Percentiles rank a stretch among this genome's conserved stretches.
These are phyloP conservation scores for Ruditapes philippinarum DNA, from an alignment of 1,140 invertebrate species.

Conservation along the genomic window DNA sequence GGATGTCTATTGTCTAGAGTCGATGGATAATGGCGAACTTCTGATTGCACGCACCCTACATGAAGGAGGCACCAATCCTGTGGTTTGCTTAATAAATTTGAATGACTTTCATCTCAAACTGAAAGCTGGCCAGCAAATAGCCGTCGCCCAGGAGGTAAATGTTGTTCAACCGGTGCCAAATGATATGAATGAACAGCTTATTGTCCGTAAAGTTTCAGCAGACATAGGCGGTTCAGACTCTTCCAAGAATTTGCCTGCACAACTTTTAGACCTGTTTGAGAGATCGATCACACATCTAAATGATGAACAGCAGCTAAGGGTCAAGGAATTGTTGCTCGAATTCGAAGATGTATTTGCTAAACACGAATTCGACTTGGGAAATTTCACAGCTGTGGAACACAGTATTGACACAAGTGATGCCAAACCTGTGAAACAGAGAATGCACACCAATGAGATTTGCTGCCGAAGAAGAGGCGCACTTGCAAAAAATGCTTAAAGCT, in stretches of 20 bases:
- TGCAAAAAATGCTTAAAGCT: slow-evolving; percentile 26
- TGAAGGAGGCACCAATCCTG: background rate
- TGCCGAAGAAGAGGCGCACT: background rate
- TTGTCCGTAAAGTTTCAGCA: background rate
- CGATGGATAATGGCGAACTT: background rate
- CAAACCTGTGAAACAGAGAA: slow-evolving; percentile 31
- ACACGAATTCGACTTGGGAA: slow-evolving; percentile 42
- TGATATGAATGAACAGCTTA: background rate
- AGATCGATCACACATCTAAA: background rate
- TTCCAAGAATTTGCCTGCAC: background rate
- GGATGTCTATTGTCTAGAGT: background rate
- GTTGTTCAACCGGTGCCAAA: background rate
- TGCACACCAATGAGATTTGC: slow-evolving; percentile 6
- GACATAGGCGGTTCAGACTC: background rate
- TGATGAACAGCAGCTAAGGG: background rate
- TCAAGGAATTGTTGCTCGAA: background rate
- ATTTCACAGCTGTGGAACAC: slow-evolving; percentile 25
- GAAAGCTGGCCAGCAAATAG: background rate
- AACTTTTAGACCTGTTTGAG: slow-evolving; percentile 24
- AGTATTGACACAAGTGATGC: slow-evolving; percentile 26
- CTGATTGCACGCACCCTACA: background rate
- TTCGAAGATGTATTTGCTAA: slow-evolving; percentile 46
- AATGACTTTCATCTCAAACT: background rate
- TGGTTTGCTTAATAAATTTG: background rate
- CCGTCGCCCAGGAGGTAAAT: background rate